Evolutionary conservation across 2,888 invertebrate genomes (phyloP).

Genomic region (Plagiodera versicolora): DNA sequence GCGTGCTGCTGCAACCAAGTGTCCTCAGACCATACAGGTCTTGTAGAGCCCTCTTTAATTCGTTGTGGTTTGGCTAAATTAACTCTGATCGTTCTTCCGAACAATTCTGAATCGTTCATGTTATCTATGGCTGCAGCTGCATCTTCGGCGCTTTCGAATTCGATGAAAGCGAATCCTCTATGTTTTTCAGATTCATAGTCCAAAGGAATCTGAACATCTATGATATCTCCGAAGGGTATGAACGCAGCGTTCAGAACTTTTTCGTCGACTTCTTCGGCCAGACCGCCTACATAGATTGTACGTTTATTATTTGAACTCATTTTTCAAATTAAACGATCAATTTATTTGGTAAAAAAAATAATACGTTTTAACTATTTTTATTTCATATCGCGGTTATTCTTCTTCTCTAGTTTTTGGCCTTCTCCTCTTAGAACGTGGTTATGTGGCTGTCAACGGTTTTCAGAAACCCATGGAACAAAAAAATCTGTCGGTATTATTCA

Average conservation of each 20-base stretch:
- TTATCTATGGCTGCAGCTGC: constrained; percentile 99
- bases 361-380: too few species aligned
- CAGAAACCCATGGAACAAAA: too few species aligned
- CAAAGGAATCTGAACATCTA: constrained; percentile 96
- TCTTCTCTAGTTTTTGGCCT: too few species aligned
- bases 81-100: constrained; percentile 93
- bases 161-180: constrained; percentile 98
- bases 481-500: too few species aligned
- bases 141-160: constrained; percentile 96
- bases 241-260: constrained; percentile 95
- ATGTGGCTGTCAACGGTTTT: too few species aligned
- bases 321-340: too few species aligned
- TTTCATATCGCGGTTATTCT: too few species aligned
- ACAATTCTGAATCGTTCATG: constrained; percentile 98
- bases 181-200: constrained; percentile 98
- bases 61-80: constrained; percentile 97
- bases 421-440: too few species aligned
- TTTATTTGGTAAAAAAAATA: too few species aligned
- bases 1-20: constrained; percentile 98
- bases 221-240: constrained; percentile 96
- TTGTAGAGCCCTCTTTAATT: constrained; percentile 91
- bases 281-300: constrained; percentile 83
- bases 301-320: constrained; percentile 66
- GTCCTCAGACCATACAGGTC: constrained; percentile 98
- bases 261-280: constrained; percentile 95